Conservation (phyloP, 2,888 invertebrate species). For the Odontocerum albicorne region DNA sequence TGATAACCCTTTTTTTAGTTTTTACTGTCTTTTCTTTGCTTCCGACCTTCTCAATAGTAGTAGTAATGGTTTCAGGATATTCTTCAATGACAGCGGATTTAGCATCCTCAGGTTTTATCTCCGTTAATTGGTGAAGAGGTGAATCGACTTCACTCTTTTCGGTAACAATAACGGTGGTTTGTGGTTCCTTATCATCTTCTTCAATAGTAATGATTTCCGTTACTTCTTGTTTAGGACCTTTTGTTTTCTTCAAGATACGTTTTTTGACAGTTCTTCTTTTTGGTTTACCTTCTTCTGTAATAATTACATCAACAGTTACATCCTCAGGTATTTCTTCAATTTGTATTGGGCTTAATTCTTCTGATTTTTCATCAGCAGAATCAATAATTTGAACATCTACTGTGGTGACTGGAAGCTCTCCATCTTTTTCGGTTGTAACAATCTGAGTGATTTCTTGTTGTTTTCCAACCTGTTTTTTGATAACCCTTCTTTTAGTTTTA, state of each 20-base stretch:
- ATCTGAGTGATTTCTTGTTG: constrained; percentile 48
- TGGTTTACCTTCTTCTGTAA: background rate
- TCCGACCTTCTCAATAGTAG: constrained; percentile 41
- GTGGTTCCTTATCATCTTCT: constrained; percentile 43
- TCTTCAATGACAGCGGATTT: constrained; percentile 40
- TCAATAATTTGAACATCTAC: constrained; percentile 33
- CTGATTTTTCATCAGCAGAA: constrained; percentile 43
- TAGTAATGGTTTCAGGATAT: constrained; percentile 43
- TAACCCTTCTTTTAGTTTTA: constrained; percentile 37
- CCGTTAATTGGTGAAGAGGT: constrained; percentile 31
- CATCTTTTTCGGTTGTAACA: constrained; percentile 41
- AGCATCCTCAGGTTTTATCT: constrained; percentile 40
- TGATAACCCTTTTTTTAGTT: constrained; percentile 47
- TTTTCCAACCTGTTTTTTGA: constrained; percentile 45
- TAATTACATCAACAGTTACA: constrained; percentile 30
- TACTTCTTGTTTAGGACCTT: constrained; percentile 18
- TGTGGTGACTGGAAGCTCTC: constrained; percentile 38
- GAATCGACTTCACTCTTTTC: constrained; percentile 35
- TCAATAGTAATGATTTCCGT: constrained; percentile 40
- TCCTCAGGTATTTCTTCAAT: constrained; percentile 40
- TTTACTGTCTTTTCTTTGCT: constrained; percentile 33
- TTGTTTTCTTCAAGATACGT: constrained; percentile 26
- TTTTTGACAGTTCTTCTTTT: constrained; percentile 26
- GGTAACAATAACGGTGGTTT: constrained; percentile 35
- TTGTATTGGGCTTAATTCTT: constrained; percentile 42